Evolutionary conservation across 2,888 invertebrate genomes (phyloP).

Genomic region (Drosophila macrospina): DNA sequence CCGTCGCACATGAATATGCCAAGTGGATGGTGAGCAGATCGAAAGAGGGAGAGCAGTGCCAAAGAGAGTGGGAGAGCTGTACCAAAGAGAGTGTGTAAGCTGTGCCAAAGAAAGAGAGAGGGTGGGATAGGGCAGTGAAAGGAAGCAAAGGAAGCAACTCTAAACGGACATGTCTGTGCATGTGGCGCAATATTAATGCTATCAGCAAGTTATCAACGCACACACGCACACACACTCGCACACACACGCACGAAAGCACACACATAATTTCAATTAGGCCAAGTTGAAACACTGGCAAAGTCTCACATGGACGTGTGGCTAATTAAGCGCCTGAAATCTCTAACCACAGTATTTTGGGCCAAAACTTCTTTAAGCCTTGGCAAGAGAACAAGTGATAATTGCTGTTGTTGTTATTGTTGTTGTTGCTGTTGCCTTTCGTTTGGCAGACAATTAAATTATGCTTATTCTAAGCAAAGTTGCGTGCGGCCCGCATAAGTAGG

Average conservation of each 20-base stretch:
- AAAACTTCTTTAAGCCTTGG: conserved; percentile 33
- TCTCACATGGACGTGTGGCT: conserved; percentile 53
- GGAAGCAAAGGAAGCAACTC: not conserved
- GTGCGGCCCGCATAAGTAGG: conserved; percentile 50
- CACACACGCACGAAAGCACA: conserved; percentile 18
- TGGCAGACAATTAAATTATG: conserved; percentile 71
- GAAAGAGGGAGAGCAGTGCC: not conserved
- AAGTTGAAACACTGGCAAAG: conserved; percentile 42
- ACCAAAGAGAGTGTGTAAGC: no score
- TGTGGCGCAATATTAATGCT: conserved; percentile 59
- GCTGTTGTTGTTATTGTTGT: conserved; percentile 8
- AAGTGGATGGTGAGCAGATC: conserved; percentile 29
- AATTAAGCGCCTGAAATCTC: conserved; percentile 67
- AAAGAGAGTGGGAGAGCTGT: conserved; percentile 1
- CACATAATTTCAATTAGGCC: conserved; percentile 70
- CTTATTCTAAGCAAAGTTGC: conserved; percentile 34
- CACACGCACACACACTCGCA: not conserved
- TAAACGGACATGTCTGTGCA: conserved; percentile 48
- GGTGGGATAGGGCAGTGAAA: no score
- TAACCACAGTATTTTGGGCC: conserved; percentile 19
- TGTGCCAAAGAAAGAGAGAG: no score
- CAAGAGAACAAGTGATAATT: conserved; percentile 53
- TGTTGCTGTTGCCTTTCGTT: conserved; percentile 45
- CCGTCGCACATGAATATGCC: conserved; percentile 53
- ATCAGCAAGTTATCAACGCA: conserved; percentile 39